Base-by-base conservation (phyloP, 2,888 invertebrate genomes). In the Heliconius sara region DNA sequence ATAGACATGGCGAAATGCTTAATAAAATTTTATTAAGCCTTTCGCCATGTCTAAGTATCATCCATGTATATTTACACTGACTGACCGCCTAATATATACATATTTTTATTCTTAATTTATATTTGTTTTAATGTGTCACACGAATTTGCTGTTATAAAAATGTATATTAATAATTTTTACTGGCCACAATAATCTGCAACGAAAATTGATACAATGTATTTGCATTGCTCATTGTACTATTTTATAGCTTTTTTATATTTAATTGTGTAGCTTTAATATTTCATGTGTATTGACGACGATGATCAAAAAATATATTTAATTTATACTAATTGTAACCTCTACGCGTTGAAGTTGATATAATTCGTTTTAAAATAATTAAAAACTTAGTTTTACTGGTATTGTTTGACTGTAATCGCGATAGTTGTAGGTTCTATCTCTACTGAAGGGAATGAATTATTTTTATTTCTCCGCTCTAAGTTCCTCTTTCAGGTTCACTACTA, bases 231-330 rank as follows among this genome's bases (percentile, higher is more conserved):
- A 66, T n/a, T 78, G 73, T 78, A 78, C 78, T 78, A 78, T 78
- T 67, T 52, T 73, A 78, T 73, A 30, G 72, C 78, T 73, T 78
- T 65, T 60, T 65, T 47, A 72, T n/a, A 63, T n/a, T n/a, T 67
- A 78, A 73, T 72, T n/a, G 34, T 67, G 52, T 78, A 73, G 72
- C 66, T 73, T 78, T 78, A 78, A 78, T 66, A 72, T 34, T 34
- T 66, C 66, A 47, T 77, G 47, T 47, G 13, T 60, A 27, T 22
- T 68, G 57, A 75, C 43, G 76, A 78, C 10, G 52, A 43, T 43
- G 70, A 63, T 72, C 52, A 73, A 78, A 34, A 73, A 78, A 34
- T 47, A 66, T 13, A 57, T n/a, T 34, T 39, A 43, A 34, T 30
- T n/a, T 67, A 10, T 7, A 67, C 27, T 39, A 60, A 6, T 13